Evolutionary conservation across 2,113 vertebrate genomes (phyloP), one percentile per base, ranked within the genome.

Genomic region (Egretta garzetta): DNA sequence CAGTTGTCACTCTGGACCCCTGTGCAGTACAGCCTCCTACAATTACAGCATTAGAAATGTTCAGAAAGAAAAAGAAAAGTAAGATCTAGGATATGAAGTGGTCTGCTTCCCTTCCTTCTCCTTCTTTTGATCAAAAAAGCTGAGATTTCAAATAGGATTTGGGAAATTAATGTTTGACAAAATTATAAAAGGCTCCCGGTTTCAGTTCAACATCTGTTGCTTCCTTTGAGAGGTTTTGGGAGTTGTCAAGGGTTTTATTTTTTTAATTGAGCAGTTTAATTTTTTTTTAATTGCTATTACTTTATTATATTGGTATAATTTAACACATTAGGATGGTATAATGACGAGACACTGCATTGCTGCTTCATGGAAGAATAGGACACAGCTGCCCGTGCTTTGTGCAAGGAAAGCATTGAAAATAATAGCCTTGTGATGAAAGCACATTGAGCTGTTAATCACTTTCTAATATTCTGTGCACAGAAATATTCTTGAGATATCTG

Each of bases 321-420:
- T 76, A 93, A 83, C 77, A 71, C 27, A 92, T 88, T 86, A 90
- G 26, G 66, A 79, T 19, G 20, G 55, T 50, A 89, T 87, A 96
- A 90, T 96, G 63, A 90, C 88, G 56, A 96, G 88, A 86, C 68
- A 73, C 43, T 60, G 17, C 63, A 92, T 41, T 87, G 75, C 75
- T 86, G 66, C 80, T 87, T 95, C 84, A 55, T 52, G 82, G 92
- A 95, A 97, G 93, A 94, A 93, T 58, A 92, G 74, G 58, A 94
- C 76, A 80, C 96, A 97, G 96, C 96, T 96, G 97, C 81, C 86
- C 75, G 24, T 71, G 92, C 97, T 97, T 95, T 97, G 75, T 96
- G 77, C 47, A 84, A 12, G 13, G 3, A 67, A 97, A 93, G 45
- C 37, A 82, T 9, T 93, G 92, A 91, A 95, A 97, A 97, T 95